A percentile compares a stretch with the other conserved stretches of the same genome.
phyloP scores from a whole-genome alignment of 2,888 invertebrate genomes.

The Chymomyza caudatula region DNA sequence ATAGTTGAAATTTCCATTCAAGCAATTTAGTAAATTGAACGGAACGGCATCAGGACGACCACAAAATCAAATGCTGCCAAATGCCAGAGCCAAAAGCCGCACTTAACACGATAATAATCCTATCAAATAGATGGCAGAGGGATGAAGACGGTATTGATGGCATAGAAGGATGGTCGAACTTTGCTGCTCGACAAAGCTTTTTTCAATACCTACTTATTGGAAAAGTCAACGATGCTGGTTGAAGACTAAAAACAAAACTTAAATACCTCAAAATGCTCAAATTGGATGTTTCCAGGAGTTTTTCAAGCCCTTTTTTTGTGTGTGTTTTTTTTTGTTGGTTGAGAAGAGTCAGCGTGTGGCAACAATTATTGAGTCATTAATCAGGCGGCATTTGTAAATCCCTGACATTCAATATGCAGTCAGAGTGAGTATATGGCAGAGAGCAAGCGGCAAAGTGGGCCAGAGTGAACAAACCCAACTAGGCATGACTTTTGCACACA shows the following conservation, averaged over 20 bases:
- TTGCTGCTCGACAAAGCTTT: slow-evolving; percentile 25
- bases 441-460: neutral
- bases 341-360: slow-evolving; percentile 36
- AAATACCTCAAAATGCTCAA: slow-evolving; percentile 20
- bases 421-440: slow-evolving; percentile 1
- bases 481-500: slow-evolving; percentile 55
- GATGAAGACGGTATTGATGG: neutral
- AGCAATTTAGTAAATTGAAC: slow-evolving; percentile 64
- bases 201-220: slow-evolving; percentile 50
- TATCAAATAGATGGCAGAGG: slow-evolving; percentile 42
- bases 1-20: slow-evolving; percentile 56
- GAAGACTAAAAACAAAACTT: slow-evolving; percentile 41
- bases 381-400: slow-evolving; percentile 70
- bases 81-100: slow-evolving; percentile 46
- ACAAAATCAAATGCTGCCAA: slow-evolving; percentile 40
- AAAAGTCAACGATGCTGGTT: neutral
- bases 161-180: neutral
- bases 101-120: slow-evolving; percentile 68
- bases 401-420: slow-evolving; percentile 58
- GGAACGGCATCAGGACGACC: slow-evolving; percentile 45
- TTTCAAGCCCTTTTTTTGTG: neutral
- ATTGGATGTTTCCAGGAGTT: slow-evolving; percentile 11
- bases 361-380: slow-evolving; percentile 75
- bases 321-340: neutral
- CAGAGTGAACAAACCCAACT: neutral